Percentiles rank a stretch among this genome's conserved stretches.
These are phyloP conservation scores for Ptychobarbus kaznakovi DNA, from an alignment of 2,797 vertebrate species.

Conservation along the genomic window DNA sequence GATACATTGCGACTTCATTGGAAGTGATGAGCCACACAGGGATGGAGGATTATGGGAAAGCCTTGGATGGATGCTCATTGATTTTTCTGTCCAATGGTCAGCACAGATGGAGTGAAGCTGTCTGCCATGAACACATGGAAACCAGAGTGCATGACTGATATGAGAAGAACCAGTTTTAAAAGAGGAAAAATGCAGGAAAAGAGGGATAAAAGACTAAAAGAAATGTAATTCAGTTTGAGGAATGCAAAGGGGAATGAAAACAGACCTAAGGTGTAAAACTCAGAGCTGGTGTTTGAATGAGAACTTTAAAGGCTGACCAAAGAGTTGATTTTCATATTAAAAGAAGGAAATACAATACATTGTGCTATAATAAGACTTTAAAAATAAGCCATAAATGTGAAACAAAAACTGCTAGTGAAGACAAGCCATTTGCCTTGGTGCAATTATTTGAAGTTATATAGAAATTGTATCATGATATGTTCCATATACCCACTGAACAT, in stretches of 20 bases:
- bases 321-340: conserved; percentile 10
- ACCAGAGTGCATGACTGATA: conserved; percentile 29
- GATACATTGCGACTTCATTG: neutral
- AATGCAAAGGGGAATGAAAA: conserved; percentile 19
- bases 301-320: conserved; percentile 25
- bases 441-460: neutral
- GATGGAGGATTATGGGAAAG: neutral
- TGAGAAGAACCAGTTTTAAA: neutral
- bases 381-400: conserved; percentile 19
- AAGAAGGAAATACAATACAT: conserved; percentile 1
- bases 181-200: conserved; percentile 19
- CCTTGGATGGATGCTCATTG: neutral
- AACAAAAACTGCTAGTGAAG: neutral
- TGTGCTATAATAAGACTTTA: conserved; percentile 13
- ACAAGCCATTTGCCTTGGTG: neutral
- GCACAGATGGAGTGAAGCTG: conserved; percentile 10
- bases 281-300: conserved; percentile 28
- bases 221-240: conserved; percentile 13
- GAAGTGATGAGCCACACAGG: conserved; percentile 4
- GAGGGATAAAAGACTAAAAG: conserved; percentile 36
- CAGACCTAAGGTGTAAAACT: conserved; percentile 14
- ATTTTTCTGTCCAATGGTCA: neutral
- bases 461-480: too few relatives aligned
- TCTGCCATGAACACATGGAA: conserved; percentile 10
- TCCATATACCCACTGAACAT: too few relatives aligned